Evolutionary conservation across 1,140 invertebrate species (phyloP).

Genomic region (Dufourea novaeangliae): DNA sequence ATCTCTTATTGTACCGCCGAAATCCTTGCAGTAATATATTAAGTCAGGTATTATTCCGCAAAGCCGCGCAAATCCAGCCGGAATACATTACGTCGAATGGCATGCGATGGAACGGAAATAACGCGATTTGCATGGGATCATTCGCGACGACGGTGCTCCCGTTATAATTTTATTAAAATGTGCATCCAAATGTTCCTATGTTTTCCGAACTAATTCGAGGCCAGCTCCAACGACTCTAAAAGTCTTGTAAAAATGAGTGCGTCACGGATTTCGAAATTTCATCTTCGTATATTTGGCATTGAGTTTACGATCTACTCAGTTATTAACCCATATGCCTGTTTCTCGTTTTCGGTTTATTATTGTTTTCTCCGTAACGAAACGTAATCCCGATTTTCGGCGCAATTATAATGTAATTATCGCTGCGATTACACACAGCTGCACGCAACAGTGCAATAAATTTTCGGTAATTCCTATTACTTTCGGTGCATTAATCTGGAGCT

Average conservation of each 20-base stretch:
- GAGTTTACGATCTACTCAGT: no score
- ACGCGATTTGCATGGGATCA: conserved; percentile 58
- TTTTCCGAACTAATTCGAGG: neutral
- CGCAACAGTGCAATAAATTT: conserved; percentile 44
- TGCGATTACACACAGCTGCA: conserved; percentile 26
- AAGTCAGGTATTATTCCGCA: conserved; percentile 56
- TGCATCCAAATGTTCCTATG: neutral
- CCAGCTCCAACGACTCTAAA: neutral
- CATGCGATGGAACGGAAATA: conserved; percentile 52
- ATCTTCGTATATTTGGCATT: no score
- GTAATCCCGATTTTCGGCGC: neutral
- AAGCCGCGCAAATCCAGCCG: conserved; percentile 50
- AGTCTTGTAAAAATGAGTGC: neutral
- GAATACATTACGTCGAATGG: conserved; percentile 56
- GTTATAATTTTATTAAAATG: conserved; percentile 14
- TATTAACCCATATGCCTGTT: no score
- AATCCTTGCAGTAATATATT: conserved; percentile 52
- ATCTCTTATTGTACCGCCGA: conserved; percentile 46
- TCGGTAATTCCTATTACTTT: conserved; percentile 35
- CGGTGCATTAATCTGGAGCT: conserved; percentile 33
- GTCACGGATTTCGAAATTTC: neutral
- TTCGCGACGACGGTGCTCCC: conserved; percentile 7
- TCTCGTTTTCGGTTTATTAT: neutral
- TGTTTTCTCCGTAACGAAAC: neutral
- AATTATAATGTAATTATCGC: conserved; percentile 52